Base-by-base conservation (phyloP, 2,888 invertebrate genomes). In the Nebria salina region DNA sequence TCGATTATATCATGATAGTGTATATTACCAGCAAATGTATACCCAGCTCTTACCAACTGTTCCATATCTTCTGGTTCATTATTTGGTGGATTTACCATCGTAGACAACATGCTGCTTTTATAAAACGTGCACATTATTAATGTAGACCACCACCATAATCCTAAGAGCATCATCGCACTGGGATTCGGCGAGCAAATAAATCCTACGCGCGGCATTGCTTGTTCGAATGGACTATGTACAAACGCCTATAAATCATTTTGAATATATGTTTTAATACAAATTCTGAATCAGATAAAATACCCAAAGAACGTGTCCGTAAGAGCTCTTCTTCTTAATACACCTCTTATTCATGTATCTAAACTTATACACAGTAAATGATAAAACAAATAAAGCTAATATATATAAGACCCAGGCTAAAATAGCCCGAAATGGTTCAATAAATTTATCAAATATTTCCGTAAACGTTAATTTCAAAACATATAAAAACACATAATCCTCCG, bases 401-500 rank as follows among this genome's bases (percentile, higher is more conserved):
- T 76, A 81, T 26, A 76, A 15, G 11, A 76, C 26, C 81, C 81
- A 81, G 2, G 76, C 81, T 8, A 43, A 13, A 43, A n/a, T 34
- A 4, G 72, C 81, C 20, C 81, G 74, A 75, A 83, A 83, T 13
- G 83, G 83, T 74, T 82, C 82, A 20, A 81, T 79, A 65, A 83
- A 80, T 65, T 82, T 82, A 6, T 76, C 68, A 43, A 83, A 75
- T 73, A 83, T 82, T 43, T 82, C 76, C n/a, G 64, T 73, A 43
- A 83, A 78, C 41, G 76, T 81, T 15, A 15, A 75, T 73, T 76
- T 76, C 26, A 76, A 72, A 13, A 83, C 43, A 54, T 83, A 83
- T 42, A 83, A 81, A 74, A 83, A 83, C 73, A 82, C 72, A 41
- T 83, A 83, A 41, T 82, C 82, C 75, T 83, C 83, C 26, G 75